Evolutionary conservation across 2,113 vertebrate species (phyloP), one percentile per base, ranked within the genome.

Genomic region (Collichthys lucidus): DNA sequence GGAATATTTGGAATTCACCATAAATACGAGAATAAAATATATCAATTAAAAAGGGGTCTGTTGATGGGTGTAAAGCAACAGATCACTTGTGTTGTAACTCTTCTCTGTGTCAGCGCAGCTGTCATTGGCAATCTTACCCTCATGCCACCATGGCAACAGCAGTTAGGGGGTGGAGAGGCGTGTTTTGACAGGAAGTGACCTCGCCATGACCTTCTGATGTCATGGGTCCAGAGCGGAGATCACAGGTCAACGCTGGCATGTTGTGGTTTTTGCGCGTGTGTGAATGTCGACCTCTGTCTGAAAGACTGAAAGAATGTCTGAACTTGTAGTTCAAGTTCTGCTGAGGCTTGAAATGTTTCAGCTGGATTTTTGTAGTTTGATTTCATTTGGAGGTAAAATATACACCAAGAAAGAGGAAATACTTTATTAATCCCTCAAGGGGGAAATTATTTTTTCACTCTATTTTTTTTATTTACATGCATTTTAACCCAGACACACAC

Each of bases 121-220:
- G 75, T 82, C 83, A 69, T 4, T 22, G 50, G 35, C 63, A 50
- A 10, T 44, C 53, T 26, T 52, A 29, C 50, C 29, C 70, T 50
- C 0, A 22, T 10, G 40, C 86, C 42, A 60, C 78, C 72, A 84
- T 64, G 65, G 80, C 77, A 86, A 82, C 42, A 71, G 71, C 52
- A 49, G 80, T 31, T 55, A 11, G 63, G 62, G 62, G 52, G 56
- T 61, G 47, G 60, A 84, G 53, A 61, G 62, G 64, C 9, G 68
- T 81, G 42, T 62, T 11, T 74, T 79, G 86, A 87, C 74, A 82
- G 87, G 74, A 88, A 81, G 68, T 81, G 82, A 82, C 89, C 84
- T 74, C 26, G 12, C 55, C 49, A 4, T 79, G 83, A 74, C 85
- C 82, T 77, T 60, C 56, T 57, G 60, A 84, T 80, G 59, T 77